Percentiles rank a stretch among this genome's conserved stretches.
These are phyloP conservation scores for Embidobia sp. DNA, from an alignment of 2,888 invertebrate species.

Conservation along the genomic window DNA sequence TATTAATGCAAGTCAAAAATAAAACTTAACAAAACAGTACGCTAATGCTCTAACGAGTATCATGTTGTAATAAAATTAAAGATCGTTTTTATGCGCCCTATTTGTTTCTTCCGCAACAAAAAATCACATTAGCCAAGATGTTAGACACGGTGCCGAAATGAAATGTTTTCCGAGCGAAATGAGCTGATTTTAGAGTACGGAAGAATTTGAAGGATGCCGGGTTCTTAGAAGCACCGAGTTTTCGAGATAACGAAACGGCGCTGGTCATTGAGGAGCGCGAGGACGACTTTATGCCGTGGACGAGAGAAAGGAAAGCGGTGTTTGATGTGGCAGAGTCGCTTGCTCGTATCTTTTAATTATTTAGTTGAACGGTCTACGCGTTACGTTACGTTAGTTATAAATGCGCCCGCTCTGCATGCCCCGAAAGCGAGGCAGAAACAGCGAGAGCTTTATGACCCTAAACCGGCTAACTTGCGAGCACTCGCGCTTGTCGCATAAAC, in stretches of 20 bases:
- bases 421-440: constrained; percentile 52
- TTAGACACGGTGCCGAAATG: constrained; percentile 24
- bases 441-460: constrained; percentile 76
- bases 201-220: constrained; percentile 52
- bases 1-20: no score
- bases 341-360: constrained; percentile 79
- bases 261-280: constrained; percentile 53
- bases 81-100: constrained; percentile 1
- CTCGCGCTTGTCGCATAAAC: constrained; percentile 77
- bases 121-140: constrained; percentile 41
- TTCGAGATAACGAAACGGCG: constrained; percentile 55
- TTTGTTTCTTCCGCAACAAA: constrained; percentile 14
- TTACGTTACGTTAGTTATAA: constrained; percentile 76
- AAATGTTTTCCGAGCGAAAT: no score
- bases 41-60: no score
- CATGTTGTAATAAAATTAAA: constrained; percentile 3
- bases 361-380: constrained; percentile 75
- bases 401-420: constrained; percentile 74
- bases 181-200: constrained; percentile 45
- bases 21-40: no score
- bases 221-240: constrained; percentile 52
- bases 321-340: constrained; percentile 65
- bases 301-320: constrained; percentile 51
- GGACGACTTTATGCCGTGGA: constrained; percentile 44
- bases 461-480: constrained; percentile 77